Evolutionary conservation across 1,140 invertebrate species (phyloP).

Genomic region (Lordiphosa collinella): DNA sequence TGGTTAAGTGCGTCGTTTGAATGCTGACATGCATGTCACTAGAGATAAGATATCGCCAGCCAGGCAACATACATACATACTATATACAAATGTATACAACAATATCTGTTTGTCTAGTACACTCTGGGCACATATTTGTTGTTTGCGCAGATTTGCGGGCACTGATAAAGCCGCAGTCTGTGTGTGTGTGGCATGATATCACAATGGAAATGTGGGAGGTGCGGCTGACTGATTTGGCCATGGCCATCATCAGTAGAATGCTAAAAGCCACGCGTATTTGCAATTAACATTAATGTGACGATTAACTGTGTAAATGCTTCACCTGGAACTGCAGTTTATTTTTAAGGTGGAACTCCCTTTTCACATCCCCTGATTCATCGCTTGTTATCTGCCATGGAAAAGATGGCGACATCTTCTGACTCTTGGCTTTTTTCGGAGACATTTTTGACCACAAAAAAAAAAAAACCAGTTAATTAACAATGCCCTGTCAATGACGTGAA

Average conservation of each 20-base stretch:
- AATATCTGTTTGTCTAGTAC: conserved; percentile 11
- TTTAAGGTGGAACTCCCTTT: conserved; percentile 14
- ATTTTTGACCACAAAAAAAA: background rate
- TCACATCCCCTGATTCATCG: conserved; percentile 56
- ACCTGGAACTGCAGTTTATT: conserved; percentile 16
- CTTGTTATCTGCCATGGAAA: conserved; percentile 1
- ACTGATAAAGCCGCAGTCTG: conserved; percentile 42
- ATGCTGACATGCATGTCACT: conserved; percentile 63
- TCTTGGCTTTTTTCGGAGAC: background rate
- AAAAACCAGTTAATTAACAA: conserved; percentile 48
- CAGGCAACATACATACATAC: conserved; percentile 6
- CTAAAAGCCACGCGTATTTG: conserved; percentile 67
- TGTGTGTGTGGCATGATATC: conserved; percentile 11
- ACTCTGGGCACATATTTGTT: conserved; percentile 58
- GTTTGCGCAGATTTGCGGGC: conserved; percentile 55
- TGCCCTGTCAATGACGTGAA: conserved; percentile 38
- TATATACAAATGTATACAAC: background rate
- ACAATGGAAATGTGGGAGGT: conserved; percentile 11
- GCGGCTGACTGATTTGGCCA: background rate
- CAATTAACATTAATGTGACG: conserved; percentile 61
- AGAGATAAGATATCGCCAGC: conserved; percentile 36
- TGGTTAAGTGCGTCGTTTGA: conserved; percentile 57
- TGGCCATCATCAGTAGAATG: conserved; percentile 37
- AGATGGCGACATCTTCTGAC: conserved; percentile 28
- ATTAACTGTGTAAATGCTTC: conserved; percentile 49